These are phyloP conservation scores for Neuroterus valhalla DNA, from an alignment of 1,140 invertebrate species.

Conservation along the genomic window DNA sequence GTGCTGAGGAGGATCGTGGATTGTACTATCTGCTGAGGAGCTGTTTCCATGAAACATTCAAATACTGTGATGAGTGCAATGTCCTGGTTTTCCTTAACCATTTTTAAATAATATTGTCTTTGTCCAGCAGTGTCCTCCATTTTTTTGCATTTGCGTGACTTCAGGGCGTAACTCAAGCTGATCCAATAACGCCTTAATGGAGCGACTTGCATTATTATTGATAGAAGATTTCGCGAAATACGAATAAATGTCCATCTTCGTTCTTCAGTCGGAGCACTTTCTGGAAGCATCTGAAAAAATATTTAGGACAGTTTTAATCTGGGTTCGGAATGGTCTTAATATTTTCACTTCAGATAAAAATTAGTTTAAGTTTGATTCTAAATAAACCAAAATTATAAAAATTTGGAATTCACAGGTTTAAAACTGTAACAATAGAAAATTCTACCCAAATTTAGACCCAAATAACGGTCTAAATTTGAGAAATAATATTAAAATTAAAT, in stretches of 20 bases:
- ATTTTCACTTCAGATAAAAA: too few species aligned
- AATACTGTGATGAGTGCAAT: slow-evolving; percentile 89
- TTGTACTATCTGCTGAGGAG: slow-evolving; percentile 91
- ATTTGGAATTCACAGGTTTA: too few species aligned
- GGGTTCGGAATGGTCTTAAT: slow-evolving; percentile 18
- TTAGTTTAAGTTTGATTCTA: too few species aligned
- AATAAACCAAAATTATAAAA: too few species aligned
- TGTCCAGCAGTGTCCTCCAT: slow-evolving; percentile 72
- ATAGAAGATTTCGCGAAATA: slow-evolving; percentile 56
- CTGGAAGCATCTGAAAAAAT: slow-evolving; percentile 35
- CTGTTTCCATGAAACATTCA: slow-evolving; percentile 93
- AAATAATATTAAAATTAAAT: too few species aligned
- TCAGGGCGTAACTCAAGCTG: slow-evolving; percentile 76
- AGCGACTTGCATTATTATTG: slow-evolving; percentile 75
- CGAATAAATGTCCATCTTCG: slow-evolving; percentile 48
- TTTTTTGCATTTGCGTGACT: slow-evolving; percentile 72
- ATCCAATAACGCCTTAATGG: slow-evolving; percentile 76
- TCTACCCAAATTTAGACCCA: too few species aligned
- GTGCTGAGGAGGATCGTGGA: slow-evolving; percentile 79
- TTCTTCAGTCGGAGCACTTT: slow-evolving; percentile 35
- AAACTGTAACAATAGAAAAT: too few species aligned
- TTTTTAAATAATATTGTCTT: slow-evolving; percentile 81
- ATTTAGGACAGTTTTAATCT: slow-evolving; percentile 36
- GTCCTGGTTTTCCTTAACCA: slow-evolving; percentile 90
- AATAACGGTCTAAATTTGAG: too few species aligned